A percentile compares a stretch with the other conserved stretches of the same genome.
Evolutionary conservation across 2,888 invertebrate genomes (phyloP).

Genomic region (Eubasilissa splendida): DNA sequence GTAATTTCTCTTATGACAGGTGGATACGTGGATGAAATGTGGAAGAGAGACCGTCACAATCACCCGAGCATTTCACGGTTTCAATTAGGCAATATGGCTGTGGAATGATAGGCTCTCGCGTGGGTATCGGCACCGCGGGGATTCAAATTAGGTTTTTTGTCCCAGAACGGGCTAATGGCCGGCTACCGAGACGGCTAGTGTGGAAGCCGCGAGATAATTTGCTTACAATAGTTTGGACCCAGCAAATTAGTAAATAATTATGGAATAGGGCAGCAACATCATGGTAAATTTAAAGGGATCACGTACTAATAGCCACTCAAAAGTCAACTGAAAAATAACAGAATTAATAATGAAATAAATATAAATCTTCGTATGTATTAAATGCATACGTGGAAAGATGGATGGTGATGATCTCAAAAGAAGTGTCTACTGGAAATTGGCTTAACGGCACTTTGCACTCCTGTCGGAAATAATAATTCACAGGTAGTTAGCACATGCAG

Average conservation of each 20-base stretch:
- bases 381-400: no score
- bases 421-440: no score
- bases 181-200: constrained; percentile 34
- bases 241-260: constrained; percentile 48
- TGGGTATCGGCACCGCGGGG: constrained; percentile 48
- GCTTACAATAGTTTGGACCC: constrained; percentile 46
- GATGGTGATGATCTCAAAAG: no score
- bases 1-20: no score
- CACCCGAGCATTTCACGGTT: constrained; percentile 2
- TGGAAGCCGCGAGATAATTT: constrained; percentile 46
- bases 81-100: constrained; percentile 49
- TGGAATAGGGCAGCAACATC: background rate
- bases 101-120: constrained; percentile 47
- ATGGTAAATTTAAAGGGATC: background rate
- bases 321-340: no score
- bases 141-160: constrained; percentile 56
- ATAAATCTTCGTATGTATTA: no score
- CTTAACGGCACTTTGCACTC: no score
- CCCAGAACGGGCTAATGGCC: constrained; percentile 23
- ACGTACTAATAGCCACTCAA: background rate
- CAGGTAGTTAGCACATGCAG: no score
- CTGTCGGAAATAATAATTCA: no score
- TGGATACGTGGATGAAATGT: background rate
- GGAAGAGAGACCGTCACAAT: background rate
- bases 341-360: no score